A percentile compares a stretch with the other conserved stretches of the same genome.
phyloP scores from a whole-genome alignment of 2,797 vertebrate species.

The Mergus octosetaceus region DNA sequence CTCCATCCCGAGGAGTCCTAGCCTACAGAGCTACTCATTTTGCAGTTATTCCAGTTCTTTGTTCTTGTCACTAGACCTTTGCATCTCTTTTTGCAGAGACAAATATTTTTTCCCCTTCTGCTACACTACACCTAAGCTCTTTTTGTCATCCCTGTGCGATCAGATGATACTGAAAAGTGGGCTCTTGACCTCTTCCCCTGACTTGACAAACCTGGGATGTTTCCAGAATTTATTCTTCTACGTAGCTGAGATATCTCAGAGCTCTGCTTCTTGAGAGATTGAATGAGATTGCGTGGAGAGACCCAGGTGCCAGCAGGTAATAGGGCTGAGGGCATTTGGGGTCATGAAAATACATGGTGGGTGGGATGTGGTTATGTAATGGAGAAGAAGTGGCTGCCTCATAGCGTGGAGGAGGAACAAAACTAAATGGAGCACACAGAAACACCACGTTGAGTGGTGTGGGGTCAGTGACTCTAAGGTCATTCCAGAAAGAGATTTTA shows the following conservation, averaged over 20 bases:
- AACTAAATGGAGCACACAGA: background rate
- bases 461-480: background rate
- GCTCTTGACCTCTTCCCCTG: background rate
- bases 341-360: background rate
- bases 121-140: background rate
- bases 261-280: background rate
- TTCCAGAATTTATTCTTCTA: background rate
- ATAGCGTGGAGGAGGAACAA: background rate
- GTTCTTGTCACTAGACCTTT: background rate
- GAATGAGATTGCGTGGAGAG: accelerated
- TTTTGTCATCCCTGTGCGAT: accelerated
- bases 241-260: background rate
- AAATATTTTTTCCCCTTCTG: background rate
- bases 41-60: background rate
- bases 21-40: background rate
- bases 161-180: background rate
- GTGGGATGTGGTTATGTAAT: background rate
- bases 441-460: background rate
- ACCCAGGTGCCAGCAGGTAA: background rate
- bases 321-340: background rate
- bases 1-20: background rate
- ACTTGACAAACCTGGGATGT: background rate
- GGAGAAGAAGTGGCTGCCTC: background rate
- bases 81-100: background rate
- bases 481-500: background rate